Evolutionary conservation across 1,140 invertebrate species (phyloP), one percentile per base, ranked within the genome.

Genomic region (Pentalonia nigronervosa): DNA sequence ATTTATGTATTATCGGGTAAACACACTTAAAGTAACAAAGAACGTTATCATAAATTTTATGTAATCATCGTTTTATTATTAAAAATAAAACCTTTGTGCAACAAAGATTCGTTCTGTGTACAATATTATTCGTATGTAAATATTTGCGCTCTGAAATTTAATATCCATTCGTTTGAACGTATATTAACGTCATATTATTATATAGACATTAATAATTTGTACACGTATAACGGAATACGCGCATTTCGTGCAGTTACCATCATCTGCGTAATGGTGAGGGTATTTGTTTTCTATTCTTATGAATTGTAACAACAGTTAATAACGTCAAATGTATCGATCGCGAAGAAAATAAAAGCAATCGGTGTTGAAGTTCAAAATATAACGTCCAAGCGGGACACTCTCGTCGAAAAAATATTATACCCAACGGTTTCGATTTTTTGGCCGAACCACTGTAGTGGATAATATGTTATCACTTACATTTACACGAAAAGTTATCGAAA

Each of bases 51-150:
- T 67, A 67, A 14, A n/a, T 67, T 67, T 67, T 0, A 67, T 67
- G 60, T 67, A 67, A 67, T 67, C 60, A 67, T 67, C 60, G 30
- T 67, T 67, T 67, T 67, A 67, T 67, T 67, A 67, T 67, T 67
- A 67, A n/a, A 67, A 67, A 50, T 67, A 30, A 30, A 67, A 67
- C 60, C 60, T 67, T 30, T 67, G 60, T n/a, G 30, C 60, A 67
- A 67, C 60, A 60, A 60, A 60, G 56, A 60, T 56, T 56, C 53
- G 25, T 67, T 67, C 60, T 67, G 60, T 67, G 60, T 67, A n/a
- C 25, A 14, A 30, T 67, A 60, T 67, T 14, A 60, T 67, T 14
- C 11, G 30, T 67, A 67, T 11, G 30, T 67, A 67, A 67, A 67
- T 67, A 67, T 67, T 67, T 67, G 30, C 60, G 1, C 60, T 4